Percentiles rank a stretch among this genome's conserved stretches.
Evolutionary conservation across 2,797 vertebrate genomes (phyloP).

Genomic region (Enteromius fasciolatus): DNA sequence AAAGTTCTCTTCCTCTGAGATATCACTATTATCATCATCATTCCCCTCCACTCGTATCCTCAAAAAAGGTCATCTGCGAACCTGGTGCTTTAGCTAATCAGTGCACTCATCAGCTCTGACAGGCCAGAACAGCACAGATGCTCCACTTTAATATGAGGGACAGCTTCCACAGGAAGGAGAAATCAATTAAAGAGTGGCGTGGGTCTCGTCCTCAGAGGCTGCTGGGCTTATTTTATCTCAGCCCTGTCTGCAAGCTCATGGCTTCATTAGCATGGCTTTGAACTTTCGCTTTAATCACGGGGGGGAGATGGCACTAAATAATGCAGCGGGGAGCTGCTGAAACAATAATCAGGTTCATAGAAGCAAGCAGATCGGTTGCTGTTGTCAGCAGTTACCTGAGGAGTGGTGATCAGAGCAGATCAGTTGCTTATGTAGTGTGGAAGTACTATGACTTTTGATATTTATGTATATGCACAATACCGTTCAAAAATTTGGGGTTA

Average conservation of each 20-base stretch:
- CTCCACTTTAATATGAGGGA: slow-evolving; percentile 37
- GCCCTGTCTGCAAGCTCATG: slow-evolving; percentile 29
- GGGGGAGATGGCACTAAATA: slow-evolving; percentile 45
- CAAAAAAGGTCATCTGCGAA: slow-evolving; percentile 54
- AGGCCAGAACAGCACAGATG: slow-evolving; percentile 23
- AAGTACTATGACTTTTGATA: not conserved
- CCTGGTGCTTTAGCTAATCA: slow-evolving; percentile 50
- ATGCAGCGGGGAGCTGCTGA: slow-evolving; percentile 39
- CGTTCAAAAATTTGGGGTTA: not conserved
- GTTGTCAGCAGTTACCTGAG: slow-evolving; percentile 47
- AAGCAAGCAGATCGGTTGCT: not conserved
- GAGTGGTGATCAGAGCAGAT: slow-evolving; percentile 16
- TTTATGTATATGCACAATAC: not conserved
- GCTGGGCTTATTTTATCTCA: slow-evolving; percentile 43
- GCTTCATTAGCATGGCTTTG: slow-evolving; percentile 53
- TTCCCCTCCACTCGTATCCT: slow-evolving; percentile 46
- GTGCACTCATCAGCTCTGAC: slow-evolving; percentile 54
- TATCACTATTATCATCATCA: slow-evolving; percentile 17
- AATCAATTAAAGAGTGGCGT: slow-evolving; percentile 47
- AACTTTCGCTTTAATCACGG: slow-evolving; percentile 53
- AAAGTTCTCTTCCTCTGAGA: slow-evolving; percentile 17
- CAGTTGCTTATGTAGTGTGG: not conserved
- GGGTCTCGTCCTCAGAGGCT: slow-evolving; percentile 37
- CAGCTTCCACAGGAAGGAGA: slow-evolving; percentile 49
- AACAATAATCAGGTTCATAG: slow-evolving; percentile 30